Evolutionary conservation across 2,797 vertebrate species (phyloP).

Genomic region (Chlorospingus semifuscus): DNA sequence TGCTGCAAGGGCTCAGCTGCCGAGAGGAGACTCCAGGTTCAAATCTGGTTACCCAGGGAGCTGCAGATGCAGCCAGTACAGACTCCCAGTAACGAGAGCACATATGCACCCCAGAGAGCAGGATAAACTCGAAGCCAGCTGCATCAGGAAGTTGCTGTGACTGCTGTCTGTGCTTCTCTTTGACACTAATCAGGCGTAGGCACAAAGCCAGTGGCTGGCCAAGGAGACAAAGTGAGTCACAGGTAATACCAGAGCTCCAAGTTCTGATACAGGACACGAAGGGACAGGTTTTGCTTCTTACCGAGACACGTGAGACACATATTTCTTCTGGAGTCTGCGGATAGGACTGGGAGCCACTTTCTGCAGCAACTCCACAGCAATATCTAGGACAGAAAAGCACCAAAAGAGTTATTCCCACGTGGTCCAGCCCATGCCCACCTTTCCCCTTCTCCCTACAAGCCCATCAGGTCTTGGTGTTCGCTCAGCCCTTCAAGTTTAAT

Average conservation of each 20-base stretch:
- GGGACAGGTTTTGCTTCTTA: slow-evolving; percentile 59
- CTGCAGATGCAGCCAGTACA: not conserved
- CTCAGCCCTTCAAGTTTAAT: not conserved
- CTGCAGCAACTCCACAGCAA: slow-evolving; percentile 95
- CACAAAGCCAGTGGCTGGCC: not conserved
- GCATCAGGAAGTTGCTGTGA: not conserved
- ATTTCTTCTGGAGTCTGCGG: slow-evolving; percentile 94
- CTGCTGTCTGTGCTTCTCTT: not conserved
- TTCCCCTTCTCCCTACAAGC: slow-evolving; percentile 68
- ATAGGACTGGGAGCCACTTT: slow-evolving; percentile 97
- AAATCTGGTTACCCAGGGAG: not conserved
- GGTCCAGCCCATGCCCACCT: not conserved
- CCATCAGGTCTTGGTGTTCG: not conserved
- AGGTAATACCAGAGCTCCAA: not conserved
- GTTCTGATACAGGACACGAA: not conserved
- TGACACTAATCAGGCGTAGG: not conserved
- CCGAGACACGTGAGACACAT: slow-evolving; percentile 93
- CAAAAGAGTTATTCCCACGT: not conserved
- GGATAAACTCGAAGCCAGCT: not conserved
- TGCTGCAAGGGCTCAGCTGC: not conserved
- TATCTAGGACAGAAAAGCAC: slow-evolving; percentile 78
- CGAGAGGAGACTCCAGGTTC: not conserved
- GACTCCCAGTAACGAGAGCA: not conserved
- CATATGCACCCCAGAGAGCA: not conserved
- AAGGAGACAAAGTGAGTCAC: not conserved